Base-by-base conservation (phyloP, 2,113 vertebrate species). In the Psittacus erithacus region DNA sequence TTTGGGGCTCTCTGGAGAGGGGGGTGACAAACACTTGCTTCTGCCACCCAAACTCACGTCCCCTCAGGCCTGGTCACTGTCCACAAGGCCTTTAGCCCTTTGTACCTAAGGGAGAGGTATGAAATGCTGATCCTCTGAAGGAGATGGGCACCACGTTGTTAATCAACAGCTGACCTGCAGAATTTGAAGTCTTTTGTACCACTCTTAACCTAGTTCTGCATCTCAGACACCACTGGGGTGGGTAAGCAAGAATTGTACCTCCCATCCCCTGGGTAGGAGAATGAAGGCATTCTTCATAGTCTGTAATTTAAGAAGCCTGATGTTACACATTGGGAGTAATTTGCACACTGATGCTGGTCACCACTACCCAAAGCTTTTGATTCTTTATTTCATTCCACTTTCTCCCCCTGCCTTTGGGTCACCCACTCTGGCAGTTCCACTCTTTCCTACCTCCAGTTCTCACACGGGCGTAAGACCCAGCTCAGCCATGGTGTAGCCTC, bases 391-490 rank as follows among this genome's bases (percentile, higher is more conserved):
- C 18, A 50, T 35, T 49, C 69, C 33, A 28, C 28, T 33, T 46
- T 31, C 78, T 46, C 38, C n/a, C 17, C 11, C 3, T 7, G 43
- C 44, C 9, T 33, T 55, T 31, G 59, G 79, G 60, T 91, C 81
- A 12, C 28, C 6, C 15, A 6, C 41, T 18, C 41, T 3, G 23
- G 6, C 59, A 16, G 43, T 17, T 35, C 24, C 6, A 13, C 39
- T 35, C 3, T 25, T 35, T 65, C 52, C 57, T 20, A 0, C 53
- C 63, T 63, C 22, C 50, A 5, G 2, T 20, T 44, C 49, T 24
- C 22, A 0, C 25, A 0, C 0, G 1, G 25, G 55, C 15, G 0
- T 13, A 25, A 52, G 53, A 7, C 74, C 16, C 4, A n/a, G 35
- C 76, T 16, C 43, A 17, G 0, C 46, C 28, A 1, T 28, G 1